Percentiles rank a stretch among this genome's conserved stretches.
Evolutionary conservation across 2,888 invertebrate species (phyloP).

Genomic region (Nycteola revayana): DNA sequence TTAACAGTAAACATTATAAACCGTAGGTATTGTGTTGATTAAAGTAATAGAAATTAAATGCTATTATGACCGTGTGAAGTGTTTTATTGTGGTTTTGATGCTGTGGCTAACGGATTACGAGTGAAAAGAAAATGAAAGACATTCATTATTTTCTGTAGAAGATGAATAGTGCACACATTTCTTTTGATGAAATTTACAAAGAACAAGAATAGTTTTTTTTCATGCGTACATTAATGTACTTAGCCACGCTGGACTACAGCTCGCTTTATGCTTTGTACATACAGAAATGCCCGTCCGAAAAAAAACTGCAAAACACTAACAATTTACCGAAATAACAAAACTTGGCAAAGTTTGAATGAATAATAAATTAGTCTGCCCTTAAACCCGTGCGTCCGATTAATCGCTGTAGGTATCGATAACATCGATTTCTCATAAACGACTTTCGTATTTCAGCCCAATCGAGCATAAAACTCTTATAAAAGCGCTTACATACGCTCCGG

Average conservation of each 20-base stretch:
- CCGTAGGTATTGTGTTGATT: constrained; percentile 20
- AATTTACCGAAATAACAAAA: no score
- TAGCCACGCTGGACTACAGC: no score
- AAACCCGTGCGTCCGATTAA: constrained; percentile 12
- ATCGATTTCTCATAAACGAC: constrained; percentile 27
- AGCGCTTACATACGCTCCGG: constrained; percentile 10
- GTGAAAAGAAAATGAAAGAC: no score
- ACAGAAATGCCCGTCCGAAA: no score
- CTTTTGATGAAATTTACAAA: no score
- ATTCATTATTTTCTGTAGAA: no score
- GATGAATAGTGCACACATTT: no score
- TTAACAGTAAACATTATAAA: constrained; percentile 19
- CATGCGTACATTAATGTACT: no score
- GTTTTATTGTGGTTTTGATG: constrained; percentile 10
- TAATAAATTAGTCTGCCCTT: constrained; percentile 7
- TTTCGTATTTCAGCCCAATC: constrained; percentile 29
- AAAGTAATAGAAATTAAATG: constrained; percentile 15
- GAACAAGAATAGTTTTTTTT: no score
- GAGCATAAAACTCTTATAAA: constrained; percentile 26
- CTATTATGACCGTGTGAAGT: constrained; percentile 21
- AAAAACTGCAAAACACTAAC: no score
- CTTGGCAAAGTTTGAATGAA: no score
- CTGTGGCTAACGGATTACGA: constrained; percentile 11
- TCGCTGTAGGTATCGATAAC: constrained; percentile 14
- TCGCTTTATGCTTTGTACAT: no score